Conservation (phyloP, 2,113 vertebrate genomes). For the Ptychochromis oligacanthus region DNA sequence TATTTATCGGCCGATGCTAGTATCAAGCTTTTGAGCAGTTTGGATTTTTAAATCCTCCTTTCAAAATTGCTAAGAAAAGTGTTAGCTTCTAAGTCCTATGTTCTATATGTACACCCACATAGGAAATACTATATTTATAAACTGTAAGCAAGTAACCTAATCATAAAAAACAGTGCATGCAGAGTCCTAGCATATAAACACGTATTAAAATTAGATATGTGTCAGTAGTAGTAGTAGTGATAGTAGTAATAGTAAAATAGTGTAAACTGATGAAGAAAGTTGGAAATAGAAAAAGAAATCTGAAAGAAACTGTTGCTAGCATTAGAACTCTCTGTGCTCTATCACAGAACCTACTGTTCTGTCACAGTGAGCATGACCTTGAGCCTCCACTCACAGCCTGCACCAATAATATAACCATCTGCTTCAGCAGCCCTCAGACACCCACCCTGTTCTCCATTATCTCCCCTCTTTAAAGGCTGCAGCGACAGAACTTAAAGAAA, state of each 20-base stretch:
- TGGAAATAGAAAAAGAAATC: not conserved
- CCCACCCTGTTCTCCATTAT: conserved; percentile 16
- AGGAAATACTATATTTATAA: no score
- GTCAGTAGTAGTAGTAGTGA: not conserved
- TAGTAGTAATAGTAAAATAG: no score
- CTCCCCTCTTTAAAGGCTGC: conserved; percentile 20
- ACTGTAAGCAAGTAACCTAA: no score
- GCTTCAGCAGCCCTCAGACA: conserved; percentile 29
- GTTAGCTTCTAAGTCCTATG: no score
- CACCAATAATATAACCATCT: conserved; percentile 20
- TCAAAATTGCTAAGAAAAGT: no score
- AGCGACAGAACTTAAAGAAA: conserved; percentile 13
- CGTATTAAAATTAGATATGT: not conserved
- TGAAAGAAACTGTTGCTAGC: not conserved
- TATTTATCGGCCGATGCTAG: no score
- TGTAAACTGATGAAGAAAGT: not conserved
- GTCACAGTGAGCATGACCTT: conserved; percentile 1
- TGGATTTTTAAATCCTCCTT: not conserved
- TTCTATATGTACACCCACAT: not conserved
- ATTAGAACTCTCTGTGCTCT: not conserved
- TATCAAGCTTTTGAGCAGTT: not conserved
- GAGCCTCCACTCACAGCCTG: conserved; percentile 13
- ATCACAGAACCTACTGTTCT: not conserved
- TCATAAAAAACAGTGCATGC: no score
- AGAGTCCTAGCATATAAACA: not conserved